Evolutionary conservation across 2,113 vertebrate genomes (phyloP).

Genomic region (Pristiophorus japonicus): DNA sequence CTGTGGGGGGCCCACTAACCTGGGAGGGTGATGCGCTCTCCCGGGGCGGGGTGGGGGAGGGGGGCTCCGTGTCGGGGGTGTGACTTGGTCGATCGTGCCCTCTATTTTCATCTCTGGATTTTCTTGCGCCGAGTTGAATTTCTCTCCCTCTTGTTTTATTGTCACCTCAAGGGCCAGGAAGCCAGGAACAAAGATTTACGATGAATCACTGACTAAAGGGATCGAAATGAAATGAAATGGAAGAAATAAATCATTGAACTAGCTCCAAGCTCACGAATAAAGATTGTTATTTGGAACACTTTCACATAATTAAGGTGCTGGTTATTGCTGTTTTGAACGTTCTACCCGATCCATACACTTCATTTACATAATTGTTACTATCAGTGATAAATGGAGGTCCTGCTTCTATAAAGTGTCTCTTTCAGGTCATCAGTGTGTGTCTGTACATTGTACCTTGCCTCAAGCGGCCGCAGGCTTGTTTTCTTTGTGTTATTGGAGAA

Average conservation of each 20-base stretch:
- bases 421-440: too few relatives aligned
- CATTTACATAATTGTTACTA: not conserved
- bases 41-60: too few relatives aligned
- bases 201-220: not conserved
- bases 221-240: slow-evolving; percentile 16
- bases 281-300: not conserved
- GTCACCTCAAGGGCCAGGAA: not conserved
- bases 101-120: not conserved
- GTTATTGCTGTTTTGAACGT: not conserved
- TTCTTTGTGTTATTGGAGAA: not conserved
- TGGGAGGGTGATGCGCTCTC: not conserved
- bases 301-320: not conserved
- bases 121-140: not conserved
- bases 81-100: not conserved
- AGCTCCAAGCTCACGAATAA: not conserved
- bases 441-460: not conserved
- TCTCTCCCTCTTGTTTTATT: not conserved
- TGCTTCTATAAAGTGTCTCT: not conserved
- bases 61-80: not conserved
- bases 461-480: not conserved
- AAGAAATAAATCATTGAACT: not conserved
- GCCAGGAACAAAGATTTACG: not conserved
- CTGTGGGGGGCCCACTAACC: not conserved
- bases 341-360: not conserved
- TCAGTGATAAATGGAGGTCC: not conserved